Percentiles rank a stretch among this genome's conserved stretches.
Conservation (phyloP, 1,140 invertebrate genomes). For the Drosophila pachea region DNA sequence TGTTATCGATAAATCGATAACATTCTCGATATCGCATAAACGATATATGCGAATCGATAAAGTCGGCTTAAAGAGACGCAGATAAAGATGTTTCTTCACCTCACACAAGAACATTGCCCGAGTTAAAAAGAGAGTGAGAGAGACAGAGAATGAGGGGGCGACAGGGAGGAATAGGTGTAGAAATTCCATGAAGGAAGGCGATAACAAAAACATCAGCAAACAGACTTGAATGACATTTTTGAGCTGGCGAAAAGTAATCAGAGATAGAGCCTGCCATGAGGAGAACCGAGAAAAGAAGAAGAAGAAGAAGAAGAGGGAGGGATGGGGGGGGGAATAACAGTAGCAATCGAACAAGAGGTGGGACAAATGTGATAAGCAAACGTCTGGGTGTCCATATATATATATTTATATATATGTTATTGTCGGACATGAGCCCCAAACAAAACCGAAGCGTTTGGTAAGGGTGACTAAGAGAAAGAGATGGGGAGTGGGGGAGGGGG, state of each 20-base stretch:
- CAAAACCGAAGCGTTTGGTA: too few relatives aligned
- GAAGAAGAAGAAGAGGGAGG: not conserved
- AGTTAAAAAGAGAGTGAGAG: constrained; percentile 6
- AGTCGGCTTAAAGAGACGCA: not conserved
- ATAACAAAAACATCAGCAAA: constrained; percentile 51
- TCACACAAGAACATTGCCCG: constrained; percentile 15
- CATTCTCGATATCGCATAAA: too few relatives aligned
- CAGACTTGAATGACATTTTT: constrained; percentile 21
- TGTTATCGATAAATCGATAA: not conserved
- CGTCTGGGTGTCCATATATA: too few relatives aligned
- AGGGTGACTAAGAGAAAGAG: not conserved
- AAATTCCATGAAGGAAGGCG: constrained; percentile 4
- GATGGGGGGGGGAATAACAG: too few relatives aligned
- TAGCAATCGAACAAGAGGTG: too few relatives aligned
- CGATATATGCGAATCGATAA: too few relatives aligned
- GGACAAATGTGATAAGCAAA: too few relatives aligned
- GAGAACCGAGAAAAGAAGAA: constrained; percentile 6
- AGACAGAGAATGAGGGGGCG: constrained; percentile 43
- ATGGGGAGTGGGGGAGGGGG: not conserved
- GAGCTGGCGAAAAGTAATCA: constrained; percentile 24
- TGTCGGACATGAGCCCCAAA: too few relatives aligned
- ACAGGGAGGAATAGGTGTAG: constrained; percentile 1
- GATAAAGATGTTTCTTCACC: too few relatives aligned
- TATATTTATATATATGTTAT: too few relatives aligned
- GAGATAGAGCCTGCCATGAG: constrained; percentile 11